phyloP scores from a whole-genome alignment of 2,797 vertebrate species.

The Fistularia tabacaria region DNA sequence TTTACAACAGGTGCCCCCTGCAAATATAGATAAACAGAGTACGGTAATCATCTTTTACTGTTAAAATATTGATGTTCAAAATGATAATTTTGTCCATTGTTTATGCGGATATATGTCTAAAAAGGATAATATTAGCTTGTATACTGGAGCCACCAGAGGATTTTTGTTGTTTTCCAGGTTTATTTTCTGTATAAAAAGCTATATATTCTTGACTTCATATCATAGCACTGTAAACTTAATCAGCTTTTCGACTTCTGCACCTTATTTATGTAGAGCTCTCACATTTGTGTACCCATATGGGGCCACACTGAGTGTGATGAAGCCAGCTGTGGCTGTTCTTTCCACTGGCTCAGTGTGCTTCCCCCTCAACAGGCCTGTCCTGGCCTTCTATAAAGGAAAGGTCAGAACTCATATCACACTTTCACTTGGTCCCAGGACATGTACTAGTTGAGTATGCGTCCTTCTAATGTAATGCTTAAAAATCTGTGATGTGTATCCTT shows the following conservation, averaged over 20 bases:
- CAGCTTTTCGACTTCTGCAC: not conserved
- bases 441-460: not conserved
- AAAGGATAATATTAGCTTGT: no score
- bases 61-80: no score
- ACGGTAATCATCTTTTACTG: no score
- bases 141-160: no score
- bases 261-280: slow-evolving; percentile 75
- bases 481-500: slow-evolving; percentile 26
- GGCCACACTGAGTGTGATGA: slow-evolving; percentile 90
- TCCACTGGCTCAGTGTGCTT: slow-evolving; percentile 96
- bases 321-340: slow-evolving; percentile 87
- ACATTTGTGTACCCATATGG: slow-evolving; percentile 94
- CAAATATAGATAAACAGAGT: no score
- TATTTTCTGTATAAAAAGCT: no score
- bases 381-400: slow-evolving; percentile 89
- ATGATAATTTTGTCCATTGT: no score
- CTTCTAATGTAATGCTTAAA: slow-evolving; percentile 4
- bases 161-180: no score
- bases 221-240: not conserved
- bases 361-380: slow-evolving; percentile 89
- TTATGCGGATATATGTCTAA: no score
- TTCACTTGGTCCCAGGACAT: not conserved
- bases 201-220: not conserved
- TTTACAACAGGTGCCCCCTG: no score
- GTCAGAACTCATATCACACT: slow-evolving; percentile 59